Percentiles rank a stretch among this genome's conserved stretches.
Evolutionary conservation across 2,113 vertebrate species (phyloP).

Genomic region (Daphoenositta chrysoptera): DNA sequence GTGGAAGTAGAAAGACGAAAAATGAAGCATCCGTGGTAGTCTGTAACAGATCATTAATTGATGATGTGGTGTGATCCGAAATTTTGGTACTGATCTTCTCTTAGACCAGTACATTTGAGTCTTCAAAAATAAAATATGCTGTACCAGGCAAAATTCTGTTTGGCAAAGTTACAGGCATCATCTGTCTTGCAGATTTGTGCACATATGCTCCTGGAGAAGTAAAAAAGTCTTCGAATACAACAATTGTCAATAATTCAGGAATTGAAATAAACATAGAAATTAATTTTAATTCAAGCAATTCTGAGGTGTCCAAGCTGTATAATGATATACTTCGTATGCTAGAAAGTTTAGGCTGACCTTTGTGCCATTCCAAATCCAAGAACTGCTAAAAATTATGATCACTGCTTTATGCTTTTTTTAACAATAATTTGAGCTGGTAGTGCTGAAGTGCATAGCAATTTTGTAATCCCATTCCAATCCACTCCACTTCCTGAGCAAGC

Average conservation of each 20-base stretch:
- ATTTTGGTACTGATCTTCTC: not conserved
- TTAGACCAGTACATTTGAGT: not conserved
- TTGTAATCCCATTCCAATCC: not conserved
- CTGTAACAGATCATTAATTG: not conserved
- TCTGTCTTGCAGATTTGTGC: not conserved
- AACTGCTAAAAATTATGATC: not conserved
- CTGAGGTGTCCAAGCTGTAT: not conserved
- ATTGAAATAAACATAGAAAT: not conserved
- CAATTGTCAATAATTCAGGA: not conserved
- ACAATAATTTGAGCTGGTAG: not conserved
- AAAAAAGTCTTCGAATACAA: not conserved
- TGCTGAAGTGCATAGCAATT: not conserved
- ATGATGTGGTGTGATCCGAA: not conserved
- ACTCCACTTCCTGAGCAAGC: not conserved
- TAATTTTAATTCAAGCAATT: not conserved
- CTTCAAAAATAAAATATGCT: not conserved
- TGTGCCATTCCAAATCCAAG: not conserved
- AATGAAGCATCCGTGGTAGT: not conserved
- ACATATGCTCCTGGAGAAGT: not conserved
- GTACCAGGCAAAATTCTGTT: not conserved
- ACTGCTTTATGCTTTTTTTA: not conserved
- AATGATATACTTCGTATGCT: not conserved
- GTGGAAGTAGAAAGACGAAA: not conserved
- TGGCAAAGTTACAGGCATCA: not conserved
- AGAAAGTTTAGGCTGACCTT: not conserved